Evolutionary conservation across 2,888 invertebrate species (phyloP).

Genomic region (Cataglyphis altisquamis): DNA sequence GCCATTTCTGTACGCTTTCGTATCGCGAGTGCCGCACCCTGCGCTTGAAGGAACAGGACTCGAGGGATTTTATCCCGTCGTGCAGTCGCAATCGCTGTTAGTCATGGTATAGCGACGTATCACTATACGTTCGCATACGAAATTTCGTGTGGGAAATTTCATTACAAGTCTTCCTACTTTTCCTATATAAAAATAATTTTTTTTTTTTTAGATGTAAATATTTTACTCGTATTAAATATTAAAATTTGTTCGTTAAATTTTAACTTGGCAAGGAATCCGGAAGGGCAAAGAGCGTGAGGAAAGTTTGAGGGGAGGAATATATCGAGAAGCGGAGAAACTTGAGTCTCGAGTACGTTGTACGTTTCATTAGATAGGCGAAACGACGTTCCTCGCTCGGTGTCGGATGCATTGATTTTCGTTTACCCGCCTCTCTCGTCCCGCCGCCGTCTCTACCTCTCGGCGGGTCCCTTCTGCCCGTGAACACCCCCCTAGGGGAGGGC

Average conservation of each 20-base stretch:
- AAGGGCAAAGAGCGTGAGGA: background rate
- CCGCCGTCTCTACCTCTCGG: conserved; percentile 59
- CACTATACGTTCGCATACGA: background rate
- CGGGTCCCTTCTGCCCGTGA: conserved; percentile 59
- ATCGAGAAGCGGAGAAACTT: conserved; percentile 28
- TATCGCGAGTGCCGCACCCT: conserved; percentile 6
- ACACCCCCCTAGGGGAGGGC: conserved; percentile 77
- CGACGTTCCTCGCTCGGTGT: conserved; percentile 72
- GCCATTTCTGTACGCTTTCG: conserved; percentile 22
- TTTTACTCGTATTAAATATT: background rate
- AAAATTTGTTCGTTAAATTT: conserved; percentile 14
- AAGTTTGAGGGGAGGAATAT: conserved; percentile 37
- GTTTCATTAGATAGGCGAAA: conserved; percentile 70
- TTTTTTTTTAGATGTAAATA: background rate
- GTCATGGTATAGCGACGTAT: background rate
- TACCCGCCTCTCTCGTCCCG: conserved; percentile 75
- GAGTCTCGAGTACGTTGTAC: conserved; percentile 59
- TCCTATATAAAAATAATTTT: background rate
- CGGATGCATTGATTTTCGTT: conserved; percentile 85
- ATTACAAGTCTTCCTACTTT: background rate
- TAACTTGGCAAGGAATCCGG: conserved; percentile 8
- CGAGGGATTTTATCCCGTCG: conserved; percentile 24
- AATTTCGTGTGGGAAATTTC: background rate
- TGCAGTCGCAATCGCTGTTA: background rate
- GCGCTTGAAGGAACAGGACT: background rate